Base-by-base conservation (phyloP, 92 coral and sea anemone genomes). In the Porites divaricata region DNA sequence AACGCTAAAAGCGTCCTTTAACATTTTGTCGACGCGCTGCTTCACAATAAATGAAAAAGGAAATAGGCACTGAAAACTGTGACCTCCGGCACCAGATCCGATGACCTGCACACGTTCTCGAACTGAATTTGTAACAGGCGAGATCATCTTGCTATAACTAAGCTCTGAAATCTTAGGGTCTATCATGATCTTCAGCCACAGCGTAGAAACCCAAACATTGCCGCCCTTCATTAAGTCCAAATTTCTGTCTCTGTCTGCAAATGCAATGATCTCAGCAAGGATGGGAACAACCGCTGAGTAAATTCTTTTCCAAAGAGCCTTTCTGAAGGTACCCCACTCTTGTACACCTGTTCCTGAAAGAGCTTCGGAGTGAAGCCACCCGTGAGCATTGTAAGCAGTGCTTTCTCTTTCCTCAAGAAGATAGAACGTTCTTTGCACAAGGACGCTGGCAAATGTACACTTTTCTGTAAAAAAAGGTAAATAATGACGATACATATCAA, bases 21-120 rank as follows among this genome's bases (percentile, higher is more conserved):
- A 64, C 70, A 83, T 49, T 26, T 76, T 76, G 52, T 89, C 95
- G 25, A 86, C 71, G 57, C 63, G 48, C 52, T 90, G 86, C 70
- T 90, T 92, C 67, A 94, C 80, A 17, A 94, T 64, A 87, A 88
- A 90, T 15, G 98, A 92, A 78, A 95, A 95, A 2, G 98, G 98
- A 72, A 95, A 92, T 52, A 66, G 54, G 74, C 88, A 86, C 7
- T 54, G 69, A 63, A 90, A 95, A 28, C 28, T 26, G 63, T 90
- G 98, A 45, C 78, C 77, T 14, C 94, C 94, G 56, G 82, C 83
- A 41, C 98, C 98, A 67, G 95, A 90, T 13, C 86, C 88, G 14
- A 76, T 69, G 25, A 95, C 91, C 2, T 66, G 92, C 21, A 83
- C 93, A 35, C 95, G 86, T 77, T 92, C 95, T 22, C 93, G 89